These are phyloP conservation scores for Palloptera scutellata DNA, from an alignment of 2,888 invertebrate species.

Conservation along the genomic window DNA sequence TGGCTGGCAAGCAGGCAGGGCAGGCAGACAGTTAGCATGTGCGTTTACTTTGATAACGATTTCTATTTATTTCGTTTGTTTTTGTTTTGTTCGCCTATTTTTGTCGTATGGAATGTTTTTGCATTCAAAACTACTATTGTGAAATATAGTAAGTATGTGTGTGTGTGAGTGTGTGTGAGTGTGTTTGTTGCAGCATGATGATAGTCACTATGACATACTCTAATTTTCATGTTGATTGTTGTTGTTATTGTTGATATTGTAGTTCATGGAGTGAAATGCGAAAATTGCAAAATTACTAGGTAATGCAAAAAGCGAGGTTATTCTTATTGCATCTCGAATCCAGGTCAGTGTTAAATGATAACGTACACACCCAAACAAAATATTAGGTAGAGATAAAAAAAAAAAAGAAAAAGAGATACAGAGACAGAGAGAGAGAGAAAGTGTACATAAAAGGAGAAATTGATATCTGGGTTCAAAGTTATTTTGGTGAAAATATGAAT, in stretches of 20 bases:
- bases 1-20: not conserved
- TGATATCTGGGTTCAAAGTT: too few relatives aligned
- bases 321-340: not conserved
- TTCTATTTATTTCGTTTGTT: not conserved
- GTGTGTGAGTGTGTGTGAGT: too few relatives aligned
- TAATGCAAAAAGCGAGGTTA: conserved; percentile 8
- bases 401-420: not conserved
- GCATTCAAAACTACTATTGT: too few relatives aligned
- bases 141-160: too few relatives aligned
- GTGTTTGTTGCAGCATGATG: not conserved
- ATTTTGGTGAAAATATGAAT: too few relatives aligned
- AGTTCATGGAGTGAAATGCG: not conserved
- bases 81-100: too few relatives aligned
- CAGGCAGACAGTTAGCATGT: not conserved
- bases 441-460: too few relatives aligned
- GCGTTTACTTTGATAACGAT: not conserved
- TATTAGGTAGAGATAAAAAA: not conserved
- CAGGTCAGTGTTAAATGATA: conserved; percentile 8
- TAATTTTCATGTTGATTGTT: not conserved
- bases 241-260: not conserved
- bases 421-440: not conserved
- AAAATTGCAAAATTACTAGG: conserved; percentile 6
- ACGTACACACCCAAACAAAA: not conserved
- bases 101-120: too few relatives aligned
- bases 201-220: not conserved